Percentiles rank a stretch among this genome's conserved stretches.
Conservation (phyloP, 1,140 invertebrate genomes). For the Lasioglossum albipes region DNA sequence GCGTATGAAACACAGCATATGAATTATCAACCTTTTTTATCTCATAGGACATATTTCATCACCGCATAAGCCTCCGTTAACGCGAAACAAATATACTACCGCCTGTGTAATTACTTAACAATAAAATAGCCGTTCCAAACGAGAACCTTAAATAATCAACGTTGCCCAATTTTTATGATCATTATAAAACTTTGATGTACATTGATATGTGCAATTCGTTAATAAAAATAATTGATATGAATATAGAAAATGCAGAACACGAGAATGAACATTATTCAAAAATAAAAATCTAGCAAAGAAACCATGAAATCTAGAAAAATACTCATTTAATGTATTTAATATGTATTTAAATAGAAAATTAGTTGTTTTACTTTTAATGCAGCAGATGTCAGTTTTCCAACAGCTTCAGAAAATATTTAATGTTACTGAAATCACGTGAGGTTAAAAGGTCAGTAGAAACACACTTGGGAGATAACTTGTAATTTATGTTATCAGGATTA, state of each 20-base stretch:
- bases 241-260: too few species aligned
- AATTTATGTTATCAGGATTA: slow-evolving; percentile 61
- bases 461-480: slow-evolving; percentile 53
- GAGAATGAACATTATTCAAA: neutral
- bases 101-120: neutral
- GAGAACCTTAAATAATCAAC: neutral
- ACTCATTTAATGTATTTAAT: neutral
- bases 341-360: neutral
- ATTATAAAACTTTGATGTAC: neutral
- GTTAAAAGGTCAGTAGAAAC: slow-evolving; percentile 57
- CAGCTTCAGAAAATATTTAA: slow-evolving; percentile 17
- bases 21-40: slow-evolving; percentile 58
- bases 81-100: neutral
- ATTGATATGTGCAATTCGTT: neutral
- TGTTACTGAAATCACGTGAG: slow-evolving; percentile 64
- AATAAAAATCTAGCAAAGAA: neutral
- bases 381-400: neutral
- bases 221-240: too few species aligned
- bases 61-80: slow-evolving; percentile 10
- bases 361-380: neutral
- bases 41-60: slow-evolving; percentile 32
- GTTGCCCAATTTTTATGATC: neutral
- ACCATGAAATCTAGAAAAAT: neutral
- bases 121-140: neutral
- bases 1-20: slow-evolving; percentile 13